phyloP scores from a whole-genome alignment of 2,888 invertebrate species.

The Corbicula japonica region DNA sequence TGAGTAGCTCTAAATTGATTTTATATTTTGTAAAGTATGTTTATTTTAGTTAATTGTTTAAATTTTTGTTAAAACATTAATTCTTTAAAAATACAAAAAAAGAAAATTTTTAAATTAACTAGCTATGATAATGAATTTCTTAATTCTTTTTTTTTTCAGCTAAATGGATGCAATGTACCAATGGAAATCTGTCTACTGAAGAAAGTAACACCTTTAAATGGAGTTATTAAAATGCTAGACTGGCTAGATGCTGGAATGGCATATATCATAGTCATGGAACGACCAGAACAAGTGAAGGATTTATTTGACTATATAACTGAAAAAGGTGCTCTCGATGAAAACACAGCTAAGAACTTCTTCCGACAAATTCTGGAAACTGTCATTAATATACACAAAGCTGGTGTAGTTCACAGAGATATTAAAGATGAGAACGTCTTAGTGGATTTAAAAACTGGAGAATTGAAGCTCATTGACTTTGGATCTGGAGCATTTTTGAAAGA shows the following conservation, averaged over 20 bases:
- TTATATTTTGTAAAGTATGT: no score
- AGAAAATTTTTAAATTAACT: no score
- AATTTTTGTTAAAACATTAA: no score
- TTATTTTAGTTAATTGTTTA: no score
- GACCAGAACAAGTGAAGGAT: conserved; percentile 89
- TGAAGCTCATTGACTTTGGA: conserved; percentile 89
- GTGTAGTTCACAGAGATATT: conserved; percentile 89
- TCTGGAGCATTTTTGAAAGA: conserved; percentile 89
- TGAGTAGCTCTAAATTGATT: no score
- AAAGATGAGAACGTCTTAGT: conserved; percentile 90
- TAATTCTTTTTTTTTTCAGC: conserved; percentile 83
- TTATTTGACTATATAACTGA: conserved; percentile 90
- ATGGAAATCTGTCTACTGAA: conserved; percentile 88
- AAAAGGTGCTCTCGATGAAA: conserved; percentile 88
- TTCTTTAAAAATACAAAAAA: no score
- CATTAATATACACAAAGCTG: conserved; percentile 87
- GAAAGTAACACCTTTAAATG: conserved; percentile 87
- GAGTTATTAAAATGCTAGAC: conserved; percentile 88
- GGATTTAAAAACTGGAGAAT: conserved; percentile 87
- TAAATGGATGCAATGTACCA: conserved; percentile 88
- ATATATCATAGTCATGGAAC: conserved; percentile 89
- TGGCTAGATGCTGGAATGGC: conserved; percentile 88
- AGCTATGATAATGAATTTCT: no score
- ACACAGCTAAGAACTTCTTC: conserved; percentile 88
- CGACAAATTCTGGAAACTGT: conserved; percentile 88